Percentiles rank a stretch among this genome's conserved stretches.
phyloP scores from a whole-genome alignment of 2,113 vertebrate species.

The Edolisoma coerulescens region DNA sequence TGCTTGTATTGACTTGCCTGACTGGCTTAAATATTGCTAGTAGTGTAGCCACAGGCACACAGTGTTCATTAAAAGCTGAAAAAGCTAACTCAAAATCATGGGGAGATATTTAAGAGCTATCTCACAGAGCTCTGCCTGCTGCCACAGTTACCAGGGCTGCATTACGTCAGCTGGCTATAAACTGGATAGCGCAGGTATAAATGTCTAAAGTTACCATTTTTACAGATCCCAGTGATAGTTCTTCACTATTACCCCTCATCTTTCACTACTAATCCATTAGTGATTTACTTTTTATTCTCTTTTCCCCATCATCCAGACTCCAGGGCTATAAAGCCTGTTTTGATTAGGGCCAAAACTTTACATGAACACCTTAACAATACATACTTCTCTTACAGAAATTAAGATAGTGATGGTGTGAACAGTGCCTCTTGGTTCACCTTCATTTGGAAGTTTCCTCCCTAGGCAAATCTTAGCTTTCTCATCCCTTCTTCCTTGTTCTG shows the following conservation, averaged over 20 bases:
- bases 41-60: background rate
- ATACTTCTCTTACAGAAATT: background rate
- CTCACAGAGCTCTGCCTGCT: background rate
- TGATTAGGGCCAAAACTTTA: background rate
- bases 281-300: background rate
- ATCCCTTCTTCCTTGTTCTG: background rate
- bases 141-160: background rate
- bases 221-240: background rate
- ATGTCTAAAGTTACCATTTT: background rate
- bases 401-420: background rate
- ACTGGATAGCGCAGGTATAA: background rate
- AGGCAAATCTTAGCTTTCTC: background rate
- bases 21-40: background rate
- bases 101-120: background rate
- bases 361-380: background rate
- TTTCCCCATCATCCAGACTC: background rate
- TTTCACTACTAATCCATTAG: background rate
- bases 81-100: background rate
- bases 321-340: background rate
- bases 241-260: background rate
- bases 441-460: background rate
- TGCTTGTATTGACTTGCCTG: background rate
- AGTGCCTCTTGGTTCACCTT: background rate
- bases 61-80: conserved; percentile 6
- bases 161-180: background rate